phyloP scores from a whole-genome alignment of 2,888 invertebrate genomes.

The Ischnura elegans region DNA sequence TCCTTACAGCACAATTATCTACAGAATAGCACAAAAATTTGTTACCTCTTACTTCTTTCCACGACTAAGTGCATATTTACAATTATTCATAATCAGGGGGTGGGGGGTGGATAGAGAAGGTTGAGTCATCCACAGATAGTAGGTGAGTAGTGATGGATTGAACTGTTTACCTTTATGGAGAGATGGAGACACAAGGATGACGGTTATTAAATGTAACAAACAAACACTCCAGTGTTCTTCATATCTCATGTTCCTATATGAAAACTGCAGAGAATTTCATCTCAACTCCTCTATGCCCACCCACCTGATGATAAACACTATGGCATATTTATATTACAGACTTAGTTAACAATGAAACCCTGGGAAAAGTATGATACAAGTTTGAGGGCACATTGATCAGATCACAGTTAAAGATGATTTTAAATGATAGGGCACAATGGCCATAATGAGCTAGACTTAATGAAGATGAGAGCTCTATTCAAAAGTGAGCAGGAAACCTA shows the following conservation, averaged over 20 bases:
- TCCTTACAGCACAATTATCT: neutral
- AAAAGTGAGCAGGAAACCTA: too few species aligned
- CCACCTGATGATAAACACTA: neutral
- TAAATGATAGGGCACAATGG: neutral
- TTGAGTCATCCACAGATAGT: neutral
- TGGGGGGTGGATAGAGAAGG: neutral
- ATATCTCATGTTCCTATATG: neutral
- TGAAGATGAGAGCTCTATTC: neutral
- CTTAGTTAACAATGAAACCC: neutral
- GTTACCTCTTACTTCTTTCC: neutral
- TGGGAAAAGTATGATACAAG: neutral
- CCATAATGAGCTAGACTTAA: neutral
- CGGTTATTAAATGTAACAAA: neutral
- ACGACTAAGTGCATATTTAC: neutral
- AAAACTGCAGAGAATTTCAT: neutral
- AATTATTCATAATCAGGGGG: neutral
- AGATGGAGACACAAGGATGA: neutral
- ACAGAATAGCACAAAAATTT: neutral
- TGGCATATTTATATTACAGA: neutral
- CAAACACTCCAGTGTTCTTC: neutral
- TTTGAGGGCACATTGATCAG: neutral
- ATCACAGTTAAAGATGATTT: neutral
- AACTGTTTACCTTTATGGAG: neutral
- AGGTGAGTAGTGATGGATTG: neutral
- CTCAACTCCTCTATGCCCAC: conserved; percentile 4